A percentile compares a stretch with the other conserved stretches of the same genome.
phyloP scores from a whole-genome alignment of 2,888 invertebrate species.

The Helicoverpa assulta region DNA sequence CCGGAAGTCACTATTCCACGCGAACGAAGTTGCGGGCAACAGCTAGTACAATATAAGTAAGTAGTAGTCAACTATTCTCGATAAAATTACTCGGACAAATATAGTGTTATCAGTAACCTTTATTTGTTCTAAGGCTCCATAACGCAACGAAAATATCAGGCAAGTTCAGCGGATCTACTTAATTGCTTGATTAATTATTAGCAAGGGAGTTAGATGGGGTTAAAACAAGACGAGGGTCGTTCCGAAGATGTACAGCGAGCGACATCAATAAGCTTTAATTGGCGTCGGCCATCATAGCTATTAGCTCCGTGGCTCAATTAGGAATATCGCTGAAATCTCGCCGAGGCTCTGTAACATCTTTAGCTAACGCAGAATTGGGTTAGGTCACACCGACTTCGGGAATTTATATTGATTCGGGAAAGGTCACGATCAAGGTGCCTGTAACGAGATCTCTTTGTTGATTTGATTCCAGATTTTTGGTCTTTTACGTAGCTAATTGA shows the following conservation, averaged over 20 bases:
- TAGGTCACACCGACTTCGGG: constrained; percentile 56
- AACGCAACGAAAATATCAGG: constrained; percentile 74
- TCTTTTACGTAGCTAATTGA: too few species aligned
- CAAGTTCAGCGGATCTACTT: constrained; percentile 74
- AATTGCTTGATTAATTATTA: constrained; percentile 90
- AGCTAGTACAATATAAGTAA: background rate
- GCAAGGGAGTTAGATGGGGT: constrained; percentile 83
- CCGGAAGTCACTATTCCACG: too few species aligned
- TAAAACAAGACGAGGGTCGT: constrained; percentile 87
- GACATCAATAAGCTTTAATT: constrained; percentile 89
- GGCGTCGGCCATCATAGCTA: constrained; percentile 84
- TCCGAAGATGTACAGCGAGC: constrained; percentile 79
- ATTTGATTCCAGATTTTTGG: background rate
- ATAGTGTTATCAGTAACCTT: constrained; percentile 5
- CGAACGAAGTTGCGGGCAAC: too few species aligned
- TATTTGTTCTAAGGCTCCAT: constrained; percentile 52
- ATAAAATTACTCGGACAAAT: background rate
- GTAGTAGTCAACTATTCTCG: background rate
- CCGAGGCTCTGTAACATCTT: constrained; percentile 62
- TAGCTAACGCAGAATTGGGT: constrained; percentile 55
- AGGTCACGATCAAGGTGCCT: constrained; percentile 41
- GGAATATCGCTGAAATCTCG: constrained; percentile 74
- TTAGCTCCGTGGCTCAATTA: constrained; percentile 83
- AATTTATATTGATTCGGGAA: constrained; percentile 45
- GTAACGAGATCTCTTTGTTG: background rate